Conservation (phyloP, 2,888 invertebrate genomes). For the Eurytoma adleriae region DNA sequence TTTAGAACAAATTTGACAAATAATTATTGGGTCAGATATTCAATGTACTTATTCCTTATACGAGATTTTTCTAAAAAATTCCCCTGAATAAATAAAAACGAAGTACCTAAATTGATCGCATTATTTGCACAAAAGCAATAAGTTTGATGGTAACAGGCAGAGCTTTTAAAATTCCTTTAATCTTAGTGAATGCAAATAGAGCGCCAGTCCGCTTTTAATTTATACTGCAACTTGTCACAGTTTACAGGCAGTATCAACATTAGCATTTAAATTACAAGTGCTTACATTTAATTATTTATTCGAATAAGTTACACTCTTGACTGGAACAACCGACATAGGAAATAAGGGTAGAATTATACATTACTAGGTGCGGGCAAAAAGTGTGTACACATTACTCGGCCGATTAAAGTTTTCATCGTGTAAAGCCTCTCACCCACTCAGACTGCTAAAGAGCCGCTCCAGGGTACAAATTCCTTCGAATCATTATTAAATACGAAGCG, state of each 20-base stretch:
- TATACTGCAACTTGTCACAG: constrained; percentile 34
- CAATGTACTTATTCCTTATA: no score
- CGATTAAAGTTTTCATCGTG: neutral
- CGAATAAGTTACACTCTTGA: constrained; percentile 34
- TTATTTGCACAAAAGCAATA: no score
- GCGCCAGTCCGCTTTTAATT: constrained; percentile 15
- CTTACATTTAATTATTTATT: constrained; percentile 36
- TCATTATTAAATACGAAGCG: neutral
- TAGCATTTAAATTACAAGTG: constrained; percentile 39
- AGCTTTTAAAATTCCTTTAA: constrained; percentile 30
- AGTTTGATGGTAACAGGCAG: no score
- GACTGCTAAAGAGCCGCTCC: neutral
- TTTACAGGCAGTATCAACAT: constrained; percentile 34
- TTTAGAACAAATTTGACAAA: no score
- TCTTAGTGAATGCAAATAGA: constrained; percentile 30
- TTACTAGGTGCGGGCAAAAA: neutral
- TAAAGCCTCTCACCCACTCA: neutral
- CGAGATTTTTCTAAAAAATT: no score
- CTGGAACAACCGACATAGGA: neutral
- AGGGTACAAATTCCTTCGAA: neutral
- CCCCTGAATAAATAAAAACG: no score
- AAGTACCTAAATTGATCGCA: neutral
- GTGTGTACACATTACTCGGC: neutral
- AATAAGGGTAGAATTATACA: neutral
- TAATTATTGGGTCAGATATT: neutral